Conservation (phyloP, 2,888 invertebrate species). For the Pseudococcus longispinus region DNA sequence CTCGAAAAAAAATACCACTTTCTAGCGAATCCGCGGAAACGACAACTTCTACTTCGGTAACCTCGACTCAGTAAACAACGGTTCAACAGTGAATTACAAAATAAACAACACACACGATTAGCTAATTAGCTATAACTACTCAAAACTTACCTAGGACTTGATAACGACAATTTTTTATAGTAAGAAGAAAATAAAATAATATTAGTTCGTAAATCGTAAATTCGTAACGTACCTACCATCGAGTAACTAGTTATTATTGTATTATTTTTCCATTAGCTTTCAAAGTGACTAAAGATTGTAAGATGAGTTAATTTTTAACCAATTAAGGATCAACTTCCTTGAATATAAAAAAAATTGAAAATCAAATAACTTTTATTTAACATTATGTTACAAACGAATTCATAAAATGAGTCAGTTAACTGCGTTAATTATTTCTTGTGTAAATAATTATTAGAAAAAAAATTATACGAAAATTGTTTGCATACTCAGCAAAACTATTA, state of each 20-base stretch:
- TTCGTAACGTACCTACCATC: constrained; percentile 8
- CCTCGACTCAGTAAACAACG: not conserved
- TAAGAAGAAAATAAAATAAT: too few species aligned
- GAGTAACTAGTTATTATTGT: not conserved
- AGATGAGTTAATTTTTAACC: not conserved
- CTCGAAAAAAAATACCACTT: constrained; percentile 39
- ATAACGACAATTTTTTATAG: constrained; percentile 9
- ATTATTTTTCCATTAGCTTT: constrained; percentile 6
- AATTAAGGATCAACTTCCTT: not conserved
- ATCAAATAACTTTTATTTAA: constrained; percentile 29
- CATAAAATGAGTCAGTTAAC: constrained; percentile 3
- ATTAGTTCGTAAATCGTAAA: too few species aligned
- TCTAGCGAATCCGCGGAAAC: constrained; percentile 13
- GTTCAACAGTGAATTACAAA: not conserved
- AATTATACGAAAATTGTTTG: not conserved
- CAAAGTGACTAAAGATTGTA: constrained; percentile 38
- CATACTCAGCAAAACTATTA: not conserved
- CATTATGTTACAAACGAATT: constrained; percentile 29
- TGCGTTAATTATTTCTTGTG: not conserved
- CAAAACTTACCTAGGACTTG: not conserved
- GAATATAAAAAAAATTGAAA: not conserved
- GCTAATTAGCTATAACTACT: not conserved
- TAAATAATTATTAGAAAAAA: constrained; percentile 18
- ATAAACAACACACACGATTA: not conserved
- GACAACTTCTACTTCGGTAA: constrained; percentile 17